Conservation (phyloP, 1,140 invertebrate genomes). For the Cydia pomonella region DNA sequence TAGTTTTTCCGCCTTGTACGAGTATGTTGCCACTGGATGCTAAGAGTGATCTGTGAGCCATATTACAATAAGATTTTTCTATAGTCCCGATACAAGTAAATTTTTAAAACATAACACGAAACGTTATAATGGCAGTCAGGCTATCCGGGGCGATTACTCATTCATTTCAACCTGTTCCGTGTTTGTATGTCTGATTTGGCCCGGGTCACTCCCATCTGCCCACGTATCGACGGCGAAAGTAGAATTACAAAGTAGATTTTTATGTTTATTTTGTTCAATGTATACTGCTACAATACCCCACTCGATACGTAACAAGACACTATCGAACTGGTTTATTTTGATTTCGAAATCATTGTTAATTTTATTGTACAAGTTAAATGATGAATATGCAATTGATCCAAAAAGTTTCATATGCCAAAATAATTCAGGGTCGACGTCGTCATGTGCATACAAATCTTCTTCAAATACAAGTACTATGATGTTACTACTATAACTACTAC, state of each 20-base stretch:
- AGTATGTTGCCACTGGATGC: too few species aligned
- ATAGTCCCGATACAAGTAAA: too few species aligned
- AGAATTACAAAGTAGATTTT: conserved; percentile 42
- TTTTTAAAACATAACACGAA: too few species aligned
- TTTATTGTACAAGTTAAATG: background rate
- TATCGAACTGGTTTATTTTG: conserved; percentile 44
- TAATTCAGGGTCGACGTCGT: background rate
- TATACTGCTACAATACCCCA: conserved; percentile 41
- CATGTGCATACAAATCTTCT: too few species aligned
- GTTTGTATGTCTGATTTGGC: conserved; percentile 48
- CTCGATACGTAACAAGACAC: conserved; percentile 40
- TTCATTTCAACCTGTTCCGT: conserved; percentile 53
- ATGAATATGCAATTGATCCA: background rate
- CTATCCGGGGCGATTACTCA: conserved; percentile 34
- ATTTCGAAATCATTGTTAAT: conserved; percentile 40
- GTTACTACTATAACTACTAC: too few species aligned
- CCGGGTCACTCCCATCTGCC: conserved; percentile 48
- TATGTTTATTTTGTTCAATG: conserved; percentile 45
- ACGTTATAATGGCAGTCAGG: conserved; percentile 17
- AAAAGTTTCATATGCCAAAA: background rate
- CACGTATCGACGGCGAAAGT: conserved; percentile 46
- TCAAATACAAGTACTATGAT: too few species aligned
- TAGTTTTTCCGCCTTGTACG: too few species aligned
- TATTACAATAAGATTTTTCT: too few species aligned
- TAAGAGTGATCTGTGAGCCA: too few species aligned